Percentiles rank a stretch among this genome's conserved stretches.
These are phyloP conservation scores for Hyphantria cunea DNA, from an alignment of 1,140 invertebrate genomes.

Conservation along the genomic window DNA sequence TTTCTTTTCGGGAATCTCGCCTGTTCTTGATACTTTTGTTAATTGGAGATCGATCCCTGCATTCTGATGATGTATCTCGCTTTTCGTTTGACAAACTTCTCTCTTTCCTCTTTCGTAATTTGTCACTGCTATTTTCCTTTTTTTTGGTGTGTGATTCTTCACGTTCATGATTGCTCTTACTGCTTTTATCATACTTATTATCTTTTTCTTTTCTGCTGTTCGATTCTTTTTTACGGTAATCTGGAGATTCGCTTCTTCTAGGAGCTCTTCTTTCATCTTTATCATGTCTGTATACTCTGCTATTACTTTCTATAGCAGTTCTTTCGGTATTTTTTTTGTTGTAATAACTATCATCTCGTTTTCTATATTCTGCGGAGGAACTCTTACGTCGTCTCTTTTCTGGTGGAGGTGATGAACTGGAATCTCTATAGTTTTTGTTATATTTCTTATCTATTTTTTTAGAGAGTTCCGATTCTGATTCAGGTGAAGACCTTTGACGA, in stretches of 20 bases:
- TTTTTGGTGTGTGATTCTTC: constrained; percentile 38
- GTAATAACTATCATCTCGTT: constrained; percentile 48
- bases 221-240: constrained; percentile 45
- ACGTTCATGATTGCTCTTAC: constrained; percentile 47
- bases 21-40: constrained; percentile 40
- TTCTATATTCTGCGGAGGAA: constrained; percentile 47
- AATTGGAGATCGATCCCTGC: constrained; percentile 44
- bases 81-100: constrained; percentile 48
- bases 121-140: constrained; percentile 40
- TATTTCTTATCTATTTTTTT: constrained; percentile 50
- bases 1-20: constrained; percentile 46
- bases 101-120: constrained; percentile 46
- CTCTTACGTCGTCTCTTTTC: constrained; percentile 60
- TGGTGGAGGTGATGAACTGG: constrained; percentile 57
- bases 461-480: constrained; percentile 46
- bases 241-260: constrained; percentile 54
- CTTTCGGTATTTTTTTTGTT: constrained; percentile 21
- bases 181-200: constrained; percentile 48
- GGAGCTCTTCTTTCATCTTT: constrained; percentile 34
- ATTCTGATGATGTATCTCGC: constrained; percentile 48
- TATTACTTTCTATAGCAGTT: constrained; percentile 28
- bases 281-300: constrained; percentile 36
- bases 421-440: constrained; percentile 43
- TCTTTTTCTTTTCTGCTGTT: constrained; percentile 41
- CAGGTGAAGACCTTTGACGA: constrained; percentile 35